These are phyloP conservation scores for Diploscapter pachys DNA, from an alignment of 1,140 invertebrate genomes.

Conservation along the genomic window DNA sequence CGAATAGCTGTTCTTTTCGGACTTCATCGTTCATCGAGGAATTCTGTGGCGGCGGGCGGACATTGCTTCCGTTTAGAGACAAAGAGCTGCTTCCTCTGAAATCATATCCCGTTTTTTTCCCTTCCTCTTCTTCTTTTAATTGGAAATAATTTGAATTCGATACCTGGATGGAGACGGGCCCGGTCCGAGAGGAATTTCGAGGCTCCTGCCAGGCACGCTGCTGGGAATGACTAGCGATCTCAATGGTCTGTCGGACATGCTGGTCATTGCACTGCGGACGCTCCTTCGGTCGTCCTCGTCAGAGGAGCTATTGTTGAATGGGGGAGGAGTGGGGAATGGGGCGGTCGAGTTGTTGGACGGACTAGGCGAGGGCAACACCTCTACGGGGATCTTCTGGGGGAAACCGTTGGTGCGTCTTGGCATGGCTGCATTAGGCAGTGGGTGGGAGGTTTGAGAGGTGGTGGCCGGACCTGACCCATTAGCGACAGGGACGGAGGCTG, in stretches of 20 bases:
- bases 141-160: not conserved
- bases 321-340: too few relatives aligned
- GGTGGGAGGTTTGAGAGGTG: not conserved
- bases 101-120: not conserved
- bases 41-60: too few relatives aligned
- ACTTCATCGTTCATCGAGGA: too few relatives aligned
- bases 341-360: too few relatives aligned
- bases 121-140: not conserved
- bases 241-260: not conserved
- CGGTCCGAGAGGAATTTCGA: conserved; percentile 14
- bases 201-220: conserved; percentile 1
- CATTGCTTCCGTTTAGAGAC: too few relatives aligned
- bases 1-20: not conserved
- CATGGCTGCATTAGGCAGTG: not conserved
- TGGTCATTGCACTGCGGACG: not conserved
- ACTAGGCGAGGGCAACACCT: not conserved
- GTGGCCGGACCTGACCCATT: not conserved
- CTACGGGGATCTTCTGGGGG: conserved; percentile 9
- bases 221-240: conserved; percentile 8
- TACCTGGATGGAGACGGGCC: not conserved
- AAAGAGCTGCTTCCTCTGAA: not conserved
- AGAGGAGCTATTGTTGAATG: not conserved
- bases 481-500: not conserved
- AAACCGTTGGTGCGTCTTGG: not conserved
- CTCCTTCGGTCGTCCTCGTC: conserved; percentile 17